phyloP scores from a whole-genome alignment of 2,113 vertebrate genomes.

The Abramis brama region DNA sequence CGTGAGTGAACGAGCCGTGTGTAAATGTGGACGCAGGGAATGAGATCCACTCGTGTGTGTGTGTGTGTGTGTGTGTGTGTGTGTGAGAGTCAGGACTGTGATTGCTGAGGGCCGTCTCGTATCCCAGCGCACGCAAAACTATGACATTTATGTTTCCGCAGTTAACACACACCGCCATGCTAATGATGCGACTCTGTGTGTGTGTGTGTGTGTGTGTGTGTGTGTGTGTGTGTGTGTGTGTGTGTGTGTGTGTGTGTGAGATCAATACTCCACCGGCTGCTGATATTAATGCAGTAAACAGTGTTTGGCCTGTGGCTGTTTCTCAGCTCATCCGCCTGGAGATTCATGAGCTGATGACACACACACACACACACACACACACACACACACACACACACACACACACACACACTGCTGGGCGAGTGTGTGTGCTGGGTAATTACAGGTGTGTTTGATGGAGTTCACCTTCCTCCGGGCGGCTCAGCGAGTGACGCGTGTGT shows the following conservation, averaged over 20 bases:
- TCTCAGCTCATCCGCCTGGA: conserved; percentile 57
- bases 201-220: not conserved
- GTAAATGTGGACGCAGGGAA: conserved; percentile 44
- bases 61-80: conserved; percentile 57
- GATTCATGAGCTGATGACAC: conserved; percentile 13
- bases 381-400: not conserved
- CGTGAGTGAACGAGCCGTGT: too few relatives aligned
- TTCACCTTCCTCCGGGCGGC: conserved; percentile 75
- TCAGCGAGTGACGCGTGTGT: conserved; percentile 62
- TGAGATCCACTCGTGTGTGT: conserved; percentile 74
- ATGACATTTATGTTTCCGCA: not conserved
- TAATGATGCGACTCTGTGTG: too few relatives aligned
- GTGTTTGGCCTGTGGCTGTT: conserved; percentile 65
- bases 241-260: not conserved
- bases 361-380: not conserved
- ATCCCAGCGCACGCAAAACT: conserved; percentile 65
- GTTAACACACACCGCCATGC: not conserved
- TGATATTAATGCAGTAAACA: conserved; percentile 59
- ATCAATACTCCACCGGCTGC: not conserved
- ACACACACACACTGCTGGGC: not conserved
- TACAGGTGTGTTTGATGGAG: conserved; percentile 45
- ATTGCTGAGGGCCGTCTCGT: conserved; percentile 61
- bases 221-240: not conserved
- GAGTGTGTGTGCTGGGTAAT: conserved; percentile 63
- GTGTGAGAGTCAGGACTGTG: conserved; percentile 65